Base-by-base conservation (phyloP, 2,113 vertebrate species). In the Leiothrix lutea region DNA sequence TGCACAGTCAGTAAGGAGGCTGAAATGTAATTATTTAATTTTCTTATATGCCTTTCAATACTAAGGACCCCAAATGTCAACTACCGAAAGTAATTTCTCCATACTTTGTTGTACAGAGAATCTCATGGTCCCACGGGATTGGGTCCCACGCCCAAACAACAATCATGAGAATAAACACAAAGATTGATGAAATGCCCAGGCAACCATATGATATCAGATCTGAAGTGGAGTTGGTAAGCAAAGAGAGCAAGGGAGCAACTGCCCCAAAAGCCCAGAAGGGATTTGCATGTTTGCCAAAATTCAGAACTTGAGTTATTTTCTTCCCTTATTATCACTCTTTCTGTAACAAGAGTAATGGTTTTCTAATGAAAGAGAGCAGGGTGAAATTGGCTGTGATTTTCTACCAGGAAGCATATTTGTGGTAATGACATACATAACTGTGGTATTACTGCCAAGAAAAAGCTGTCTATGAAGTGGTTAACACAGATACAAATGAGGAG, bases 61-160 rank as follows among this genome's bases (percentile, higher is more conserved):
- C 7, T 60, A 51, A 26, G 21, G 88, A 51, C 26, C 18, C 26
- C 26, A 28, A 50, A 8, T 57, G 23, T 14, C 24, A 60, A 23
- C 36, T 65, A 69, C 13, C 33, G 18, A 24, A 92, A 66, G 23
- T 7, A 48, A 78, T 53, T 87, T 47, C 57, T 74, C 80, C 73
- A 44, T 31, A n/a, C 8, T 61, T 72, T 10, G 44, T 8, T 65
- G n/a, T 26, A 64, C 29, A 60, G 47, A 60, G 20, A 66, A n/a
- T n/a, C n/a, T n/a, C n/a, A n/a, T n/a, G n/a, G n/a, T n/a, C n/a
- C n/a, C n/a, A n/a, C n/a, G n/a, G n/a, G n/a, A n/a, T n/a, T n/a
- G n/a, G n/a, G 20, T 51, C 20, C 45, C n/a, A 45, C 0, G 0
- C 10, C 17, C 20, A 70, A 93, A 44, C 3, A 61, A n/a, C 24